Evolutionary conservation across 1,140 invertebrate species (phyloP).

Genomic region (Pomphorhynchus laevis): DNA sequence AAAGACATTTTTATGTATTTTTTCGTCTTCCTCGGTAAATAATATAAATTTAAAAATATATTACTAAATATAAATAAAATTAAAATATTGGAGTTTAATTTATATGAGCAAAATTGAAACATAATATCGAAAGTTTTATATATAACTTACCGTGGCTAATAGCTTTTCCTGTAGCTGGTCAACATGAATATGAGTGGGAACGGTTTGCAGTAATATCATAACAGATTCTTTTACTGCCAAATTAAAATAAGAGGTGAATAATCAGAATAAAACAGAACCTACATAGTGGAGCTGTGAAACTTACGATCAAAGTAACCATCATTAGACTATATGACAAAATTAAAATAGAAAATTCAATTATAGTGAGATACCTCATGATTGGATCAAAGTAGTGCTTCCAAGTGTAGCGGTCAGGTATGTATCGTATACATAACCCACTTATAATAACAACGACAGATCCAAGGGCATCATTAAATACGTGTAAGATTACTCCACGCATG

Average conservation of each 20-base stretch:
- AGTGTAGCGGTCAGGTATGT: constrained; percentile 33
- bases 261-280: constrained; percentile 15
- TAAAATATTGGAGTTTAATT: background rate
- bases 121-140: background rate
- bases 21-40: too few species aligned
- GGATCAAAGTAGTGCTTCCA: constrained; percentile 53
- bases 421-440: constrained; percentile 48
- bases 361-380: constrained; percentile 30
- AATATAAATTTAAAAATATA: background rate
- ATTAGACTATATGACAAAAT: constrained; percentile 20
- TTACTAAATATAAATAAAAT: too few species aligned
- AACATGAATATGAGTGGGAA: constrained; percentile 24
- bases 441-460: constrained; percentile 65
- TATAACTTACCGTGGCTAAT: constrained; percentile 15
- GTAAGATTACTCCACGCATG: constrained; percentile 78
- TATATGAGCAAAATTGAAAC: background rate
- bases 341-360: constrained; percentile 3
- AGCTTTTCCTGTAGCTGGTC: constrained; percentile 21
- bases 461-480: constrained; percentile 71
- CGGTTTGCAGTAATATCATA: constrained; percentile 26
- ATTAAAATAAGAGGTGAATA: constrained; percentile 10
- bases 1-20: too few species aligned
- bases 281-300: constrained; percentile 24
- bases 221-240: constrained; percentile 23
- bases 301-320: constrained; percentile 24